A percentile compares a stretch with the other conserved stretches of the same genome.
Conservation (phyloP, 2,113 vertebrate genomes). For the Leucopsar rothschildi region DNA sequence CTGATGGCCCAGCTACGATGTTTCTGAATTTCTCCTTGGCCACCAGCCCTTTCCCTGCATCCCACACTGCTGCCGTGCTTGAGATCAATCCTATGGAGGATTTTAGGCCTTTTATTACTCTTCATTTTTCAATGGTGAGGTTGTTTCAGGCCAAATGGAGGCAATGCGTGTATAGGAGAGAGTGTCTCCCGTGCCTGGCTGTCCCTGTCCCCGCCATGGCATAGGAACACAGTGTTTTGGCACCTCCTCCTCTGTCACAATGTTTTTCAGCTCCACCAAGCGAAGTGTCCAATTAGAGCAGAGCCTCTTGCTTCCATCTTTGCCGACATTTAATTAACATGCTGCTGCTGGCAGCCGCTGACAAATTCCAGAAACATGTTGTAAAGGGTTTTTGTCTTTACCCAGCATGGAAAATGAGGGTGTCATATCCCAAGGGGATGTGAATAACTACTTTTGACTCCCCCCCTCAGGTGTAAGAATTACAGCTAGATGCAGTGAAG, state of each 20-base stretch:
- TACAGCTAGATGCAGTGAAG: not conserved
- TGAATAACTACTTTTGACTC: conserved; percentile 74
- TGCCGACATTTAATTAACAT: conserved; percentile 80
- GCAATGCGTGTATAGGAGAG: not conserved
- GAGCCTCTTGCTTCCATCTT: conserved; percentile 77
- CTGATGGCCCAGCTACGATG: not conserved
- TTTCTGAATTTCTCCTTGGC: not conserved
- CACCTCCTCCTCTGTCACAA: conserved; percentile 77
- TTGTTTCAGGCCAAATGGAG: conserved; percentile 26
- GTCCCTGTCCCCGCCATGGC: not conserved
- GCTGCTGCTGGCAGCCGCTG: conserved; percentile 77
- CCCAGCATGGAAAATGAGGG: conserved; percentile 78
- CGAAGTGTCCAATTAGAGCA: conserved; percentile 81
- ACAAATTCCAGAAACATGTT: conserved; percentile 79
- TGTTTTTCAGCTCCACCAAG: conserved; percentile 76
- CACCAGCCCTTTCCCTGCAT: not conserved
- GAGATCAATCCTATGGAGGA: not conserved
- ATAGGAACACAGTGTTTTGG: conserved; percentile 19
- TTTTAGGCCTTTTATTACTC: not conserved
- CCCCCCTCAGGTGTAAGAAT: conserved; percentile 65
- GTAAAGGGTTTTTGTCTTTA: conserved; percentile 79
- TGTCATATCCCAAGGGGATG: conserved; percentile 67
- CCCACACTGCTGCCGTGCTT: rapidly evolving
- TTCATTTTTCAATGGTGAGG: not conserved
- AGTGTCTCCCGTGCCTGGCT: not conserved